Conservation (phyloP, 1,140 invertebrate genomes). For the Drosophila tristis region DNA sequence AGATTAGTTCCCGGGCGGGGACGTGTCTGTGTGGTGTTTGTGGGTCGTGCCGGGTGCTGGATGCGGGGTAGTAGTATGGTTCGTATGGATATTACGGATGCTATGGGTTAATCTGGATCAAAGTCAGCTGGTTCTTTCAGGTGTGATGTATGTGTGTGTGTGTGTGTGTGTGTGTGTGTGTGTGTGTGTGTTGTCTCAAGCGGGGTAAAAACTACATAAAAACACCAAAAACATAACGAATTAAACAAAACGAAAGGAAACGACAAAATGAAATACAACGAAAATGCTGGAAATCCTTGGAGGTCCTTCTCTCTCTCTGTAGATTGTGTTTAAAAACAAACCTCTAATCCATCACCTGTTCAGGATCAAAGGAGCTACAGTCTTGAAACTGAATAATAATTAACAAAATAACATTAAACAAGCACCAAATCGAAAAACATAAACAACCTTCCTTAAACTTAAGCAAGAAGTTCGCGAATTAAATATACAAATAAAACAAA, state of each 20-base stretch:
- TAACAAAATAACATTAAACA: slow-evolving; percentile 5
- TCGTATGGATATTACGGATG: no score
- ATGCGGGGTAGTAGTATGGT: slow-evolving; percentile 23
- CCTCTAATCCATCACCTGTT: no score
- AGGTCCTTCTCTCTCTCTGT: no score
- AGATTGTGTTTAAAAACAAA: no score
- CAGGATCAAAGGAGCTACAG: no score
- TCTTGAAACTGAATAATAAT: not conserved
- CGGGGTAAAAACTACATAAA: slow-evolving; percentile 25
- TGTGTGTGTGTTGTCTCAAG: slow-evolving; percentile 33
- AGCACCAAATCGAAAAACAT: slow-evolving; percentile 18
- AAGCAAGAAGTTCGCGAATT: not conserved
- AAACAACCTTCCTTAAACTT: not conserved
- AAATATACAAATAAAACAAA: not conserved
- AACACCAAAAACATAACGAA: slow-evolving; percentile 17
- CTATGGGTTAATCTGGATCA: no score
- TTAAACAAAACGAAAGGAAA: slow-evolving; percentile 1
- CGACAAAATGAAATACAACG: slow-evolving; percentile 1
- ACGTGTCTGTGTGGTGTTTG: not conserved
- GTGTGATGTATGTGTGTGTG: slow-evolving; percentile 23
- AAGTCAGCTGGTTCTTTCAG: not conserved
- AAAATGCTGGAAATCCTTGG: not conserved
- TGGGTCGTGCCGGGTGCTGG: slow-evolving; percentile 53
- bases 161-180: not conserved
- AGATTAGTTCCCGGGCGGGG: slow-evolving; percentile 3